Conservation (phyloP, 1,140 invertebrate species). For the Drosophila arizonae region DNA sequence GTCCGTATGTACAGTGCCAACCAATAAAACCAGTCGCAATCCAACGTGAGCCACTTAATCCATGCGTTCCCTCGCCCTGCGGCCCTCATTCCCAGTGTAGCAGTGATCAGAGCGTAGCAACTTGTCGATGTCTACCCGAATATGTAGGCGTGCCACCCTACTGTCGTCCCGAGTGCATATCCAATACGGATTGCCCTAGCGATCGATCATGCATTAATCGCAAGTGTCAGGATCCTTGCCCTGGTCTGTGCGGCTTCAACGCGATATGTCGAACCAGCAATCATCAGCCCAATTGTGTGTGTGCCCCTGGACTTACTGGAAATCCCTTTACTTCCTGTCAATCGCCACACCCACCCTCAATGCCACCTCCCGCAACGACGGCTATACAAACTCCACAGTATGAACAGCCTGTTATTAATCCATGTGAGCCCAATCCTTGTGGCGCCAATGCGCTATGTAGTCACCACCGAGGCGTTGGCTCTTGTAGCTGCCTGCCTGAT, state of each 20-base stretch:
- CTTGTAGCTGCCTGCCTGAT: slow-evolving; percentile 88
- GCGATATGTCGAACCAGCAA: slow-evolving; percentile 87
- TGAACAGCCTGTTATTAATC: slow-evolving; percentile 88
- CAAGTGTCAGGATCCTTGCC: slow-evolving; percentile 85
- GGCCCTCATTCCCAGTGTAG: slow-evolving; percentile 89
- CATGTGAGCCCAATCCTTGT: slow-evolving; percentile 86
- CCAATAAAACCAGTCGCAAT: slow-evolving; percentile 86
- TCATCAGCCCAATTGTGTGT: slow-evolving; percentile 87
- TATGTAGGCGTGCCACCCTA: slow-evolving; percentile 87
- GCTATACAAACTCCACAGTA: slow-evolving; percentile 89
- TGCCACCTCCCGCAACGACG: slow-evolving; percentile 82
- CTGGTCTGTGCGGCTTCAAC: slow-evolving; percentile 86
- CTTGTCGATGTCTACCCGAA: slow-evolving; percentile 87
- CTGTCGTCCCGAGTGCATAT: slow-evolving; percentile 87
- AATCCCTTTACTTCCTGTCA: slow-evolving; percentile 86
- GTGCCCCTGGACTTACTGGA: slow-evolving; percentile 87
- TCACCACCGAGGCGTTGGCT: slow-evolving; percentile 86
- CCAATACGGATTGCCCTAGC: slow-evolving; percentile 87
- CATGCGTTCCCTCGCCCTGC: slow-evolving; percentile 89
- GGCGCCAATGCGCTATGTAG: slow-evolving; percentile 86
- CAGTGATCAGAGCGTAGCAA: slow-evolving; percentile 86
- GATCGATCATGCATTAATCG: slow-evolving; percentile 88
- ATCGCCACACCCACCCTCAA: slow-evolving; percentile 83
- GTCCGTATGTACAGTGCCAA: slow-evolving; percentile 88
- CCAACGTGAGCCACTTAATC: slow-evolving; percentile 88